Evolutionary conservation across 2,797 vertebrate species (phyloP), one percentile per base, ranked within the genome.

Genomic region (Dipus sagitta): DNA sequence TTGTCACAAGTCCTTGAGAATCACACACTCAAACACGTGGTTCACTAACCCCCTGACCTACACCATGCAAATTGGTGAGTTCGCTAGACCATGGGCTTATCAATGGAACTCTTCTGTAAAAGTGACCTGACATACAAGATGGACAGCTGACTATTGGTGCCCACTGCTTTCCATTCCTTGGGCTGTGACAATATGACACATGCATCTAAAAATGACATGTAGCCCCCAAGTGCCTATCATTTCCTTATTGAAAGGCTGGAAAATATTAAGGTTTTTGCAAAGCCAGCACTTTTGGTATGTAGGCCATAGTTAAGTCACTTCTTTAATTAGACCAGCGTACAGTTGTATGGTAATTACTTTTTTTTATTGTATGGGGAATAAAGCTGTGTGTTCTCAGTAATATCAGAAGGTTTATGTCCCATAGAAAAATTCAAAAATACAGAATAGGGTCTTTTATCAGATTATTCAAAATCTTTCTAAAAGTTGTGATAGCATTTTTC

Each of bases 321-420:
- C 64, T 78, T 94, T 86, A 91, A 96, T 83, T 93, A 88, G 91
- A 62, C 17, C 88, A 58, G 28, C 72, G 58, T 80, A 34, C 4
- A 96, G 54, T 88, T 79, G 26, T 38, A 64, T 86, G 12, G 28
- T 85, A 78, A 67, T 90, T 90, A 71, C 23, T 96, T 96, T 91
- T 91, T 60, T 47, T 47, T 38, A 64, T 84, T 93, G 54, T 95
- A 14, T 94, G 68, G 67, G n/a, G 28, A 88, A 82, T 64, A 79
- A 92, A 85, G 47, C 11, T 11, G 47, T 47, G 26, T 24, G 12
- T 60, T 81, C 92, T 90, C 47, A 94, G 81, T 93, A 58, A 71
- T 74, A 65, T 92, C 68, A 76, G 60, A 62, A 90, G 34, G 14
- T 65, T 47, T 67, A 14, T 86, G 93, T 86, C 17, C 42, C 32